These are phyloP conservation scores for Pherbina coryleti DNA, from an alignment of 2,888 invertebrate genomes.

Conservation along the genomic window DNA sequence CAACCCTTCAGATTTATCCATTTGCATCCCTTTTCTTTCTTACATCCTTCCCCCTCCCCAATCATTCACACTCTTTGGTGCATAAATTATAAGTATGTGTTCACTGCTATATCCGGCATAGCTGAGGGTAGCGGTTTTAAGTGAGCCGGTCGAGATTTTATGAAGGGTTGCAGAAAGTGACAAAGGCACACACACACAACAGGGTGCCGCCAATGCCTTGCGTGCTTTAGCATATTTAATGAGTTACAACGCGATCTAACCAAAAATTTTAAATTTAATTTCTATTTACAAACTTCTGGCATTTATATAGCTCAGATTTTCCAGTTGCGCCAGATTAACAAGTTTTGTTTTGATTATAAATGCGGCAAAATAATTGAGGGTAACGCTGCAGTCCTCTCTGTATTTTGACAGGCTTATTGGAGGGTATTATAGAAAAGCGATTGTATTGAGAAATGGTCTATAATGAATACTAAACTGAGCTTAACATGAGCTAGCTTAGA, in stretches of 20 bases:
- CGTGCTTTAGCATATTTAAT: constrained; percentile 27
- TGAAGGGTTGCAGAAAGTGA: not conserved
- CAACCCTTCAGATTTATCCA: not conserved
- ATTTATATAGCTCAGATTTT: not conserved
- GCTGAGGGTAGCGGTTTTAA: no score
- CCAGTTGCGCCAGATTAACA: not conserved
- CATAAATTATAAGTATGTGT: not conserved
- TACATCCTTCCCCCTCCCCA: no score
- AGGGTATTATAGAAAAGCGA: no score
- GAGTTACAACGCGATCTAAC: not conserved
- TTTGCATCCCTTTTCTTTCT: not conserved
- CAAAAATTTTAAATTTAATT: not conserved
- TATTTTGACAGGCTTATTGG: no score
- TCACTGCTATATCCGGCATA: not conserved
- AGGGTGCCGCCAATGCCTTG: not conserved
- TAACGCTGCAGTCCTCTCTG: no score
- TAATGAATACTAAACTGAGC: no score
- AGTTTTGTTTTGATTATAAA: constrained; percentile 18
- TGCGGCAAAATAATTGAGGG: not conserved
- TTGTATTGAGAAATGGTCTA: no score
- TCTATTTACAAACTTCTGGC: not conserved
- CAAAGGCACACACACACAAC: not conserved
- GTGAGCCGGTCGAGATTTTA: not conserved
- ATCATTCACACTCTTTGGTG: not conserved
- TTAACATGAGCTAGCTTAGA: no score